Conservation (phyloP, 2,797 vertebrate genomes). For the Tangara arthus region DNA sequence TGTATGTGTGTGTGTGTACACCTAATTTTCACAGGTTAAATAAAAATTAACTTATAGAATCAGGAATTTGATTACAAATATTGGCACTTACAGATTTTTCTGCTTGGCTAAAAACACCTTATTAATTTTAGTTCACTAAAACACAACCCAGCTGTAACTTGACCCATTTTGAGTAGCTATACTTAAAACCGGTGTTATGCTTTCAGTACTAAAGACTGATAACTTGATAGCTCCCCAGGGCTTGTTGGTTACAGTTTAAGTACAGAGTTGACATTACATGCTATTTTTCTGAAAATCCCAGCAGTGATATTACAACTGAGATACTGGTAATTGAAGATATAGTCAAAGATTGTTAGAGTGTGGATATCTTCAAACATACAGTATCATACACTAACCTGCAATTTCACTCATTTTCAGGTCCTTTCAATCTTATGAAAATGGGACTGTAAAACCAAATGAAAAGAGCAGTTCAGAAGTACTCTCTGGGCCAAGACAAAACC, state of each 20-base stretch:
- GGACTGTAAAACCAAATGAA: not conserved
- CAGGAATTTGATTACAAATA: constrained; percentile 14
- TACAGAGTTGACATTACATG: constrained; percentile 61
- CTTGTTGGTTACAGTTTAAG: constrained; percentile 67
- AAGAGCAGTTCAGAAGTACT: not conserved
- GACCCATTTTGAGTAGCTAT: constrained; percentile 69
- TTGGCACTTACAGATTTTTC: not conserved
- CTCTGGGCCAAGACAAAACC: not conserved
- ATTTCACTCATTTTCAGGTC: constrained; percentile 5
- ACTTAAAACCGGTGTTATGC: constrained; percentile 62
- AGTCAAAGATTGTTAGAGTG: not conserved
- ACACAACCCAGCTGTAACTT: constrained; percentile 62
- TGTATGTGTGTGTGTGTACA: not conserved
- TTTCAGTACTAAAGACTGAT: constrained; percentile 73
- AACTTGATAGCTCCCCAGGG: constrained; percentile 74
- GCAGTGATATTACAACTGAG: constrained; percentile 48
- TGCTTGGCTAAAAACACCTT: constrained; percentile 46
- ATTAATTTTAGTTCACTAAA: constrained; percentile 61
- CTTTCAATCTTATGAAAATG: not conserved
- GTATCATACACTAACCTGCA: not conserved
- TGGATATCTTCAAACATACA: not conserved
- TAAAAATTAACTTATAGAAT: constrained; percentile 1
- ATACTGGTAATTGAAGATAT: constrained; percentile 37
- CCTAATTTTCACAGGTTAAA: not conserved
- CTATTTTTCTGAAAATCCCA: constrained; percentile 67